Evolutionary conservation across 2,113 vertebrate species (phyloP).

Genomic region (Carassius gibelio): DNA sequence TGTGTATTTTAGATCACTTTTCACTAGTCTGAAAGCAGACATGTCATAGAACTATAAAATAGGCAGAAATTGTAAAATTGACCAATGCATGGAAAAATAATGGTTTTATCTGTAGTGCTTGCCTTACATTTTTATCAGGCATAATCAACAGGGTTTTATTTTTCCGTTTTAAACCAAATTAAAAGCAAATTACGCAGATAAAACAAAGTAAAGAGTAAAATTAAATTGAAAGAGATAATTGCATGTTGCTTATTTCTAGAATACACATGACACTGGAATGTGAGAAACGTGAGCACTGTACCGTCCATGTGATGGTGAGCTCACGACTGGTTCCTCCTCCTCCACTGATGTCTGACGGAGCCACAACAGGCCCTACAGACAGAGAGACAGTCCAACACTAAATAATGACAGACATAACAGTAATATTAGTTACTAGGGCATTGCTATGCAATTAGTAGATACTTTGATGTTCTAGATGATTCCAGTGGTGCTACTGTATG

Average conservation of each 20-base stretch:
- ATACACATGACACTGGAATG: neutral
- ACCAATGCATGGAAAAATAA: too few species aligned
- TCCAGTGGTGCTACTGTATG: too few species aligned
- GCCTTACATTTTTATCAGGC: too few species aligned
- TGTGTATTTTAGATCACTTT: too few species aligned
- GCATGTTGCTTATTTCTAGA: neutral
- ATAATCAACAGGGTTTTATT: too few species aligned
- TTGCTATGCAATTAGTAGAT: neutral
- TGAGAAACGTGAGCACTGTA: slow-evolving; percentile 66
- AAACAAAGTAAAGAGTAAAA: too few species aligned
- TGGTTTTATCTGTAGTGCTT: too few species aligned
- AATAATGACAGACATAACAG: neutral
- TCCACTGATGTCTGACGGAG: slow-evolving; percentile 91
- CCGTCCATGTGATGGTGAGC: slow-evolving; percentile 95
- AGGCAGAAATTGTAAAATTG: too few species aligned
- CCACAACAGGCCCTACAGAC: slow-evolving; percentile 89
- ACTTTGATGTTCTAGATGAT: neutral
- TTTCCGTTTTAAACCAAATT: too few species aligned
- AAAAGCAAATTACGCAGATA: too few species aligned
- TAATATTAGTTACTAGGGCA: neutral
- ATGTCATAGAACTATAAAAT: too few species aligned
- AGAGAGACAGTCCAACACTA: slow-evolving; percentile 24
- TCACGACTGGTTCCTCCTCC: slow-evolving; percentile 90
- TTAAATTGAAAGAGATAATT: neutral
- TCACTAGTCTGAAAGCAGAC: too few species aligned